Base-by-base conservation (phyloP, 1,140 invertebrate genomes). In the Branchinecta lynchi region DNA sequence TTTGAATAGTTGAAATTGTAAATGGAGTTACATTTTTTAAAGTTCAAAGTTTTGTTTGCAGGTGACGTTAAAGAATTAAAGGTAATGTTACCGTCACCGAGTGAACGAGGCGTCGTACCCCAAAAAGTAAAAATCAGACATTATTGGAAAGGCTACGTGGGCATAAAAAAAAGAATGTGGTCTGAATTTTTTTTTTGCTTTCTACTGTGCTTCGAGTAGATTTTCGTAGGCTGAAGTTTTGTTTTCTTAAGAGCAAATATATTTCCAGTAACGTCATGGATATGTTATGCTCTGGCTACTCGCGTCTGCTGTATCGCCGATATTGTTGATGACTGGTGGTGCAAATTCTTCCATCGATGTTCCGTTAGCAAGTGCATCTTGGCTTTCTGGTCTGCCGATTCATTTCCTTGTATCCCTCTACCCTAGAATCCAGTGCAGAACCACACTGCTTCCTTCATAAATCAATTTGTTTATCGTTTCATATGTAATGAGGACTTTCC, bases 391-490 rank as follows among this genome's bases (percentile, higher is more conserved):
- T 51, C 46, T 51, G 46, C 46, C 46, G 46, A 9, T 51, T 51
- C 46, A 51, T 51, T 51, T 51, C 46, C 46, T 51, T 51, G 9
- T 51, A 51, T 51, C 46, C 46, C 46, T 51, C 46, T 51, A 51
- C 46, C 46, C 46, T 51, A n/a, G 46, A 51, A 51, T 51, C 46
- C 46, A 51, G 46, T 51, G 46, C 46, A 51, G 46, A 51, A 51
- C 46, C 46, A 51, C 46, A 51, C 46, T 51, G 46, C 46, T 51
- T 51, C 46, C 46, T 51, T 51, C 46, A 51, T 51, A 9, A 51
- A 51, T 51, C 46, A 51, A 51, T 51, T 51, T 51, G n/a, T 51
- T 51, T 51, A 51, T 51, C 46, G 46, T 51, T 51, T 51, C 46
- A 51, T 51, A 51, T 51, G 46, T 51, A 51, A 51, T 51, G 46